Conservation (phyloP, 2,888 invertebrate species). For the Pharmacophagus antenor region DNA sequence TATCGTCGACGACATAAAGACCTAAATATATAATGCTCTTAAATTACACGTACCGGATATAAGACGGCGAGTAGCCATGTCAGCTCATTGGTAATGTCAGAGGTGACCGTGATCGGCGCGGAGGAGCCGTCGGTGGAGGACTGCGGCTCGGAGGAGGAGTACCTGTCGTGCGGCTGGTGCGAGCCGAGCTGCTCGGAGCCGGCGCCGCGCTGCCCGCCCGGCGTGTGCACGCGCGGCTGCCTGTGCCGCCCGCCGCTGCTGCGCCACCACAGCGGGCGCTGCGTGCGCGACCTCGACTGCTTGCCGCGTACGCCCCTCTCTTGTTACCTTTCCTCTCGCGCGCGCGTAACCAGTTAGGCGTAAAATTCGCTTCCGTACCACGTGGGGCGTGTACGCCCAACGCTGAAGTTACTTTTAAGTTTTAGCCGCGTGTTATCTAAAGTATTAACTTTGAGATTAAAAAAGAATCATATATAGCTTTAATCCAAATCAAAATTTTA, state of each 20-base stretch:
- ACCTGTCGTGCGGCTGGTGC: slow-evolving; percentile 62
- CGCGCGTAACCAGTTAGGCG: background rate
- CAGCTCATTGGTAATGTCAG: too few species aligned
- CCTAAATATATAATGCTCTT: too few species aligned
- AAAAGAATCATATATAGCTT: too few species aligned
- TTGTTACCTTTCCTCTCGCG: background rate
- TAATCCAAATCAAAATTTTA: too few species aligned
- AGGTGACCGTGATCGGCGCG: slow-evolving; percentile 36
- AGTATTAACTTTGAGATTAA: too few species aligned
- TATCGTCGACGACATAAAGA: too few species aligned
- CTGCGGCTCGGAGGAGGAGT: slow-evolving; percentile 60
- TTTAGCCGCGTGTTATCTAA: too few species aligned
- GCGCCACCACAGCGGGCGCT: slow-evolving; percentile 56
- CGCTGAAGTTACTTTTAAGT: too few species aligned
- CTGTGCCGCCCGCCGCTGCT: slow-evolving; percentile 60
- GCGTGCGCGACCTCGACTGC: slow-evolving; percentile 52
- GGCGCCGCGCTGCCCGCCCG: slow-evolving; percentile 43
- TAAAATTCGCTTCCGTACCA: too few species aligned
- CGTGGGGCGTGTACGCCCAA: too few species aligned
- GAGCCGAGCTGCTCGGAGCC: slow-evolving; percentile 62
- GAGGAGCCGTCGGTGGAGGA: slow-evolving; percentile 53
- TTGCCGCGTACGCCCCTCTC: slow-evolving; percentile 44
- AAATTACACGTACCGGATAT: too few species aligned
- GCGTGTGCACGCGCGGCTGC: slow-evolving; percentile 57
- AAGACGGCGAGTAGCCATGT: too few species aligned